A percentile compares a stretch with the other conserved stretches of the same genome.
These are phyloP conservation scores for Aptenodytes patagonicus DNA, from an alignment of 2,113 vertebrate genomes.

Conservation along the genomic window DNA sequence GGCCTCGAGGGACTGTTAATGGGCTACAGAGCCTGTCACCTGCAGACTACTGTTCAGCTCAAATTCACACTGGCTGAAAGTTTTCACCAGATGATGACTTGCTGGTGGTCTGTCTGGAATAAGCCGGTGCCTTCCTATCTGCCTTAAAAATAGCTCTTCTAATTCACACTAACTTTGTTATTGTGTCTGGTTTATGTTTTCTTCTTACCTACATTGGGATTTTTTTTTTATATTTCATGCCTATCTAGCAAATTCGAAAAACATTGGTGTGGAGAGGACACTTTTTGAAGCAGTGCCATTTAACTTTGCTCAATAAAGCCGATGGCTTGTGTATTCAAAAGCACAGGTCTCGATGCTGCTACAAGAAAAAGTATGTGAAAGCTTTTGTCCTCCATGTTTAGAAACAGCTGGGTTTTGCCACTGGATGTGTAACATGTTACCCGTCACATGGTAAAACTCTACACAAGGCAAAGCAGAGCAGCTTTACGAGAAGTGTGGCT, in stretches of 20 bases:
- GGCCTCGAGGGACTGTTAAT: conserved; percentile 26
- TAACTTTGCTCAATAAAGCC: neutral
- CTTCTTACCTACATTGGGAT: neutral
- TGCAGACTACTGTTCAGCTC: conserved; percentile 16
- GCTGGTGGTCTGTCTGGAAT: neutral
- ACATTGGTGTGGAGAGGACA: neutral
- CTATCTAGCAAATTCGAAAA: neutral
- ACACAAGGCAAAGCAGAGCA: neutral
- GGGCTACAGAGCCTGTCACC: conserved; percentile 35
- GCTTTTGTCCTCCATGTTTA: neutral
- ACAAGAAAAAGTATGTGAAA: neutral
- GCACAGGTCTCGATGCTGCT: neutral
- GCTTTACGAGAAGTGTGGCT: neutral
- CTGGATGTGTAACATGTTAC: neutral
- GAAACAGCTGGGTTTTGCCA: neutral
- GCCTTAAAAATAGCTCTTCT: neutral
- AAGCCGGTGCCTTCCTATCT: neutral
- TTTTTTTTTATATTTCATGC: neutral
- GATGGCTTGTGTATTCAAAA: neutral
- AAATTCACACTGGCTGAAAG: conserved; percentile 22
- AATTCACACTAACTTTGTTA: neutral
- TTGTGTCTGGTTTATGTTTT: neutral
- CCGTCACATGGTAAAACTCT: neutral
- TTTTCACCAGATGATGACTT: neutral
- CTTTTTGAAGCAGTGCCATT: neutral